Evolutionary conservation across 2,113 vertebrate genomes (phyloP).

Genomic region (Xyrauchen texanus): DNA sequence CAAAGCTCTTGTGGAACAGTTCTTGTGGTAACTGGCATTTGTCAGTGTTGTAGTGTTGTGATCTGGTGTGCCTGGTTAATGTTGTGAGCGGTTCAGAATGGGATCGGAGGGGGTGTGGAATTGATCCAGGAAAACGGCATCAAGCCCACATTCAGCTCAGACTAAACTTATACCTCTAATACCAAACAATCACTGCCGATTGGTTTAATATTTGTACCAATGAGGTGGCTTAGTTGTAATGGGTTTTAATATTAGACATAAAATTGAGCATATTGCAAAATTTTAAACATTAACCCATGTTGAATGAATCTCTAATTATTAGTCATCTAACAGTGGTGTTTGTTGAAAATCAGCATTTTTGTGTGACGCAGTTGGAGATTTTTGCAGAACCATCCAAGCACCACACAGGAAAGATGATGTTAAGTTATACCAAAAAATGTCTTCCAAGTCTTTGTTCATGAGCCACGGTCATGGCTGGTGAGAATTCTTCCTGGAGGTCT

Average conservation of each 20-base stretch:
- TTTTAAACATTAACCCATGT: conserved; percentile 15
- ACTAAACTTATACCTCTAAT: conserved; percentile 45
- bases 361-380: not conserved
- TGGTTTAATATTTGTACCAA: conserved; percentile 29
- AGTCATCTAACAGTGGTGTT: conserved; percentile 23
- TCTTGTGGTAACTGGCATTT: conserved; percentile 47
- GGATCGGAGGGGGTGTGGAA: conserved; percentile 26
- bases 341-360: conserved; percentile 41
- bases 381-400: conserved; percentile 17
- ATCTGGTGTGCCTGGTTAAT: conserved; percentile 45
- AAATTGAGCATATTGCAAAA: not conserved
- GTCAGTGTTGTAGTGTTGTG: conserved; percentile 25
- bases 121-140: conserved; percentile 36
- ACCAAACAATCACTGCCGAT: conserved; percentile 25
- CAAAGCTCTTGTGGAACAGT: conserved; percentile 48
- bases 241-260: conserved; percentile 16
- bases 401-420: conserved; percentile 25
- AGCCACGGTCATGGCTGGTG: conserved; percentile 1
- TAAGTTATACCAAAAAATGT: not conserved
- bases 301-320: not conserved
- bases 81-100: conserved; percentile 33
- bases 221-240: conserved; percentile 6
- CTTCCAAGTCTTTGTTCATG: conserved; percentile 8
- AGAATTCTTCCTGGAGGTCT: not conserved
- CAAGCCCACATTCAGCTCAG: conserved; percentile 10